phyloP scores from a whole-genome alignment of 2,113 vertebrate species.

The Varanus salvator region DNA sequence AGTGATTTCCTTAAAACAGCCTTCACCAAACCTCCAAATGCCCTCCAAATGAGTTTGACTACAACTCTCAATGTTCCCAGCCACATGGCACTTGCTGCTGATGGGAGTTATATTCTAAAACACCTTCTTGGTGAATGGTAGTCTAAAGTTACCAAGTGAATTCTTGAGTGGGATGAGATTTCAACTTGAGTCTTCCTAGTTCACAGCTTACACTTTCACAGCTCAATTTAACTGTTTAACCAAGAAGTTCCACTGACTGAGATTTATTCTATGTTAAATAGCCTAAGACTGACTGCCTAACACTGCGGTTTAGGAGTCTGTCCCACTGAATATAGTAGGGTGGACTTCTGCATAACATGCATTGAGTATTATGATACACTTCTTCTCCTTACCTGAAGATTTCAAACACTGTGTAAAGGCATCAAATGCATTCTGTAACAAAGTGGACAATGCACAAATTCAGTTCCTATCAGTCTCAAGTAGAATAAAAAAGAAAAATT shows the following conservation, averaged over 20 bases:
- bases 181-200: background rate
- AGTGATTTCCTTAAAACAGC: background rate
- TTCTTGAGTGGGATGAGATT: background rate
- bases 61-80: no score
- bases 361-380: background rate
- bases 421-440: background rate
- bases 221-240: background rate
- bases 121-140: no score
- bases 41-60: no score
- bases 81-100: no score
- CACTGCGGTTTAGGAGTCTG: background rate
- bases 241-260: background rate
- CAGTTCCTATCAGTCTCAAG: background rate
- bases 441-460: background rate
- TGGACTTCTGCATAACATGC: background rate
- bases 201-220: background rate
- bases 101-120: no score
- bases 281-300: background rate
- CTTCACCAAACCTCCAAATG: no score
- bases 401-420: background rate
- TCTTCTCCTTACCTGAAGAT: background rate
- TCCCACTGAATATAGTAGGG: background rate
- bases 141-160: fast-evolving
- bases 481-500: background rate
- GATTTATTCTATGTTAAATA: background rate